These are phyloP conservation scores for Geotrypetes seraphini DNA, from an alignment of 2,797 vertebrate genomes.

Conservation along the genomic window DNA sequence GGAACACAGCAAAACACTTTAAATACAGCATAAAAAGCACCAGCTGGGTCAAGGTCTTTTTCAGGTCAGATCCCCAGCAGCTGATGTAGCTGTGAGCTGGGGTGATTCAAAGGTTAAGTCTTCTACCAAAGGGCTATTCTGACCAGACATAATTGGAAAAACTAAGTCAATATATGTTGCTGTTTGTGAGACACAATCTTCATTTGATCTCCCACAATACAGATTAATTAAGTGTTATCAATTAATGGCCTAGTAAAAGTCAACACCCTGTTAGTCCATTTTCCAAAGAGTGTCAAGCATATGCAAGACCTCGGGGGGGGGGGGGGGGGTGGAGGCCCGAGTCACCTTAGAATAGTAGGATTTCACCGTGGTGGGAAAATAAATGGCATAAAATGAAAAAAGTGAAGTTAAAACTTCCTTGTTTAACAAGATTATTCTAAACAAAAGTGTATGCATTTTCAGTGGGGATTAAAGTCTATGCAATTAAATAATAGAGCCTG, in stretches of 20 bases:
- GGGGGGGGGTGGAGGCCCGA: neutral
- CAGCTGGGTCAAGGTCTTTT: slow-evolving; percentile 32
- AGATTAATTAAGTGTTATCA: slow-evolving; percentile 77
- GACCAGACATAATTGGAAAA: slow-evolving; percentile 56
- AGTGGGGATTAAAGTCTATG: no score
- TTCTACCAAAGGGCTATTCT: slow-evolving; percentile 45
- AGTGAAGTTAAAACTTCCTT: no score
- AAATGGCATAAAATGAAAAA: no score
- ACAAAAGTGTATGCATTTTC: no score
- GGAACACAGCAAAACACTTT: no score
- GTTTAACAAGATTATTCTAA: no score
- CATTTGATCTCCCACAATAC: slow-evolving; percentile 61
- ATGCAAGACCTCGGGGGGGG: slow-evolving; percentile 17
- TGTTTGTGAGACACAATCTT: slow-evolving; percentile 52
- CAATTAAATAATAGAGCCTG: no score
- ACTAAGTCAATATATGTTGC: slow-evolving; percentile 58
- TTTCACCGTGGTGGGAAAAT: no score
- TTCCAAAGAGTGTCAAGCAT: slow-evolving; percentile 30
- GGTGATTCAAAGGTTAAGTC: slow-evolving; percentile 63
- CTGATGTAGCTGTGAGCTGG: slow-evolving; percentile 35
- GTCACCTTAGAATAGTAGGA: slow-evolving; percentile 15
- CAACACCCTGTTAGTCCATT: slow-evolving; percentile 47
- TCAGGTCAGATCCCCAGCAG: slow-evolving; percentile 37
- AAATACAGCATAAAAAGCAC: slow-evolving; percentile 3
- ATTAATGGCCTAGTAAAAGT: slow-evolving; percentile 64